These are phyloP conservation scores for Galagoides demidoff DNA, from an alignment of 2,797 vertebrate species.

Conservation along the genomic window DNA sequence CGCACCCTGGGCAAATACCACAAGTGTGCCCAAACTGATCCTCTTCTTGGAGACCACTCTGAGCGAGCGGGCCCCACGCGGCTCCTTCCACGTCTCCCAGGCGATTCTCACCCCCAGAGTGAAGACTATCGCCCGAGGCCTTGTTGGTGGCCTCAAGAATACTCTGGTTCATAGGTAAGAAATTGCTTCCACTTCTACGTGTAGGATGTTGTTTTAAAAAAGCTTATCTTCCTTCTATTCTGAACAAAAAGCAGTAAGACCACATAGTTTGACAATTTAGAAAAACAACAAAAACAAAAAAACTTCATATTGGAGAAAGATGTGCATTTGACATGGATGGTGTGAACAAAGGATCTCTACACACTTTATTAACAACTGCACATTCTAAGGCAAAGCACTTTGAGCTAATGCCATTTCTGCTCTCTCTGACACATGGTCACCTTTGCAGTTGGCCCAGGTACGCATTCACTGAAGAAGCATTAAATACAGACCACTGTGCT, in stretches of 20 bases:
- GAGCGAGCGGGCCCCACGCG: slow-evolving; percentile 90
- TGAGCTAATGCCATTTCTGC: neutral
- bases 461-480: neutral
- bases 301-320: neutral
- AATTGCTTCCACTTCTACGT: neutral
- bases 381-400: neutral
- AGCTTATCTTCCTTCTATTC: neutral
- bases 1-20: slow-evolving; percentile 99
- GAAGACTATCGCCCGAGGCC: slow-evolving; percentile 93
- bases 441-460: rapidly evolving
- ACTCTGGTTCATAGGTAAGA: slow-evolving; percentile 95
- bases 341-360: neutral
- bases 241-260: slow-evolving; percentile 15
- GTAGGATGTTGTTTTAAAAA: rapidly evolving
- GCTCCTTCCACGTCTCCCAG: slow-evolving; percentile 97
- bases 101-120: slow-evolving; percentile 96
- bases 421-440: neutral
- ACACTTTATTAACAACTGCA: neutral
- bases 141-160: slow-evolving; percentile 94
- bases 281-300: neutral
- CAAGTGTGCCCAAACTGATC: slow-evolving; percentile 93
- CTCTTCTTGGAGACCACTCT: slow-evolving; percentile 96
- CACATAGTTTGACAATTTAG: neutral
- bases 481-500: neutral
- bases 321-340: neutral